Evolutionary conservation across 1,140 invertebrate species (phyloP).

Genomic region (Leptopilina boulardi): DNA sequence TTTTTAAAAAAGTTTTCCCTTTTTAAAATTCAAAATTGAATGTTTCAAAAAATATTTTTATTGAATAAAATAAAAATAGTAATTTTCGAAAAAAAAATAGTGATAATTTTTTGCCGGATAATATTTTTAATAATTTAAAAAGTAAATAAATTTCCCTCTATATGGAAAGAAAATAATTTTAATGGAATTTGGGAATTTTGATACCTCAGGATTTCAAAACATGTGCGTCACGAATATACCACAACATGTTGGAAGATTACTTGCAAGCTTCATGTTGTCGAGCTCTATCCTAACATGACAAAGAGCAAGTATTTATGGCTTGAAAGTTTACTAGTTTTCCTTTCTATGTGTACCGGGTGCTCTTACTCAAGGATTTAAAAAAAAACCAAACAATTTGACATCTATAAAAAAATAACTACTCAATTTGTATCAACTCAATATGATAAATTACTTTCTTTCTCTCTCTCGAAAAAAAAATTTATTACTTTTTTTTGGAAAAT

Average conservation of each 20-base stretch:
- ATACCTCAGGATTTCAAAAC: neutral
- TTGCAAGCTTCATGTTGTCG: conserved; percentile 6
- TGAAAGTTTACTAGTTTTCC: neutral
- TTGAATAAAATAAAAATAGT: no score
- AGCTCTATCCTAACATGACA: conserved; percentile 17
- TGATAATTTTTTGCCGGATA: no score
- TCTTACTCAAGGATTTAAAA: conserved; percentile 17
- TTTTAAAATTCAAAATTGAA: no score
- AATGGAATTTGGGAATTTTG: neutral
- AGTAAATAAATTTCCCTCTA: no score
- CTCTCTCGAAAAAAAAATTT: neutral
- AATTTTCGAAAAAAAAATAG: no score
- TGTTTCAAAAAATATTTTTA: no score
- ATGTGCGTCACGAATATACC: neutral
- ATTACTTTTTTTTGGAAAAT: no score
- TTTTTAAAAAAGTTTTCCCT: no score
- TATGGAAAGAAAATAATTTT: no score
- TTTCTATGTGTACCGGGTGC: neutral
- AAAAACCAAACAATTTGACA: neutral
- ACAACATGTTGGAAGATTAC: neutral
- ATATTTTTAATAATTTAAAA: no score
- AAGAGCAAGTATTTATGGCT: conserved; percentile 31
- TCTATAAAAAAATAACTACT: neutral
- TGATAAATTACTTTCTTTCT: neutral
- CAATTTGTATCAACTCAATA: neutral